A percentile compares a stretch with the other conserved stretches of the same genome.
These are phyloP conservation scores for Synergus japonicus DNA, from an alignment of 2,888 invertebrate species.

Conservation along the genomic window DNA sequence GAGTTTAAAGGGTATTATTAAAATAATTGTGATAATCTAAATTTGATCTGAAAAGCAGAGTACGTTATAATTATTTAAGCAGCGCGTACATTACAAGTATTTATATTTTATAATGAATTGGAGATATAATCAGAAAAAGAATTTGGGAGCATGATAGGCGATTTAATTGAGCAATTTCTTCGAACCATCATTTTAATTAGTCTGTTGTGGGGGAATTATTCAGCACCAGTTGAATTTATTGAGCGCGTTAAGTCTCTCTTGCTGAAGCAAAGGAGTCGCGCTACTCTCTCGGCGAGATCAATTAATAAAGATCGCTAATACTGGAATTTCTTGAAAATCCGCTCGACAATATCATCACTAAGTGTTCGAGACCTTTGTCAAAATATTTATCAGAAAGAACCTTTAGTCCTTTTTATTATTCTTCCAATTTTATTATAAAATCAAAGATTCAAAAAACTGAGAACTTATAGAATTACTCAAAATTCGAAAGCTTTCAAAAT, in stretches of 20 bases:
- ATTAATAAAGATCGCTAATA: constrained; percentile 44
- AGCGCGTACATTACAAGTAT: background rate
- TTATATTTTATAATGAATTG: constrained; percentile 5
- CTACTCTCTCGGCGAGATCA: constrained; percentile 37
- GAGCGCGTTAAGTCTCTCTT: constrained; percentile 7
- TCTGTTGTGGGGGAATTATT: constrained; percentile 28
- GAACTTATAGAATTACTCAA: background rate
- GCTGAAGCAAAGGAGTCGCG: background rate
- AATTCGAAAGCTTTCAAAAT: background rate
- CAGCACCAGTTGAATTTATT: constrained; percentile 26
- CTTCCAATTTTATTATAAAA: background rate
- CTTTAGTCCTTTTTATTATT: background rate
- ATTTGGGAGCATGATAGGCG: constrained; percentile 7
- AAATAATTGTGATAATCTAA: constrained; percentile 14
- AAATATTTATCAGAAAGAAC: background rate
- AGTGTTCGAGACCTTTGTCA: background rate
- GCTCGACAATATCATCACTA: background rate
- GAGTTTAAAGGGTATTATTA: background rate
- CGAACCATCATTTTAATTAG: constrained; percentile 29
- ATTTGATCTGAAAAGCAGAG: background rate
- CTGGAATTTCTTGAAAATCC: constrained; percentile 19
- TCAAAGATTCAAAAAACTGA: no score
- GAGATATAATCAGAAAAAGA: constrained; percentile 16
- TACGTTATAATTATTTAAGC: background rate
- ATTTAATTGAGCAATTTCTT: constrained; percentile 29